phyloP scores from a whole-genome alignment of 2,888 invertebrate species.

The Pseudococcus longispinus region DNA sequence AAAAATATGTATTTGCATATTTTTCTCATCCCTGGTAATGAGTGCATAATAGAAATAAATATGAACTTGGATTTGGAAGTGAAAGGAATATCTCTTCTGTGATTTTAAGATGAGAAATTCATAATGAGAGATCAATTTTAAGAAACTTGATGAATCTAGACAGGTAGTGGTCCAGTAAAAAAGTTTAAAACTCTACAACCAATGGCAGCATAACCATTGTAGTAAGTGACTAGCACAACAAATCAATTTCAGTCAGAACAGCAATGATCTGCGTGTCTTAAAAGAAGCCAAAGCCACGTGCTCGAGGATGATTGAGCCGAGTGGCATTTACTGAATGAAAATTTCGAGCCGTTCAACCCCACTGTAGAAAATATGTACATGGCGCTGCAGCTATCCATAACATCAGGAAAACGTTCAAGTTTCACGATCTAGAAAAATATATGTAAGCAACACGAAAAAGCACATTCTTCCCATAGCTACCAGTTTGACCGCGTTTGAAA shows the following conservation, averaged over 20 bases:
- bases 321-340: neutral
- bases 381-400: neutral
- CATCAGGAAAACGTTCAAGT: neutral
- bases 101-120: no score
- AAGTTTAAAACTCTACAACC: no score
- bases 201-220: no score
- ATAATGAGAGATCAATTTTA: no score
- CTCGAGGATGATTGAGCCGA: neutral
- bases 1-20: no score
- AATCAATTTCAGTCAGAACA: neutral
- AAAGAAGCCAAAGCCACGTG: neutral
- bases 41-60: no score
- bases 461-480: slow-evolving; percentile 30
- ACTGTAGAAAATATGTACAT: neutral
- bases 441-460: neutral
- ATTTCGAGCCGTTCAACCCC: neutral
- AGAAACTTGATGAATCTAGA: no score
- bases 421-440: slow-evolving; percentile 2
- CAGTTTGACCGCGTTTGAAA: slow-evolving; percentile 45
- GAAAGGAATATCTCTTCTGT: no score
- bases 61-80: no score
- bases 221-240: neutral
- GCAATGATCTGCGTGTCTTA: neutral
- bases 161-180: no score
- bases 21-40: no score